Conservation (phyloP, 2,888 invertebrate species). For the Orchesellides sinensis region DNA sequence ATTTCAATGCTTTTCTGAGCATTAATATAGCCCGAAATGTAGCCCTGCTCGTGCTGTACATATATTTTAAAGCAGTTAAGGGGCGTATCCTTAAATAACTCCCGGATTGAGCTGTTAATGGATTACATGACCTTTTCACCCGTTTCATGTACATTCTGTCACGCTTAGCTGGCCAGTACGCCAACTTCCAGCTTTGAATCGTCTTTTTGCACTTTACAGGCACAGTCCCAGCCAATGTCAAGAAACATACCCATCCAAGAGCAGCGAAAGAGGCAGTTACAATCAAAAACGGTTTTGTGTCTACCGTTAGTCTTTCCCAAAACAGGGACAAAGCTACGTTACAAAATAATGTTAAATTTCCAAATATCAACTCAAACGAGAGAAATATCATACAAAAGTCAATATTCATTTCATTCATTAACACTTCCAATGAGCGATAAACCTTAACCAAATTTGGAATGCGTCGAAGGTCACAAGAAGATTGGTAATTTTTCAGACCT, state of each 20-base stretch:
- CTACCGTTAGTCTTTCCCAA: constrained; percentile 2
- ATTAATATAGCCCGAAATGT: constrained; percentile 38
- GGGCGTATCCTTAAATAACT: not conserved
- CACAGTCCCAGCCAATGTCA: constrained; percentile 5
- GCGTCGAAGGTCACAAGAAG: not conserved
- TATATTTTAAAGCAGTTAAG: constrained; percentile 19
- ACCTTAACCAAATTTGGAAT: not conserved
- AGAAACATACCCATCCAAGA: constrained; percentile 5
- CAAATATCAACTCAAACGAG: not conserved
- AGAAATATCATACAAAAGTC: not conserved
- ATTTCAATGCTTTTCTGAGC: constrained; percentile 34
- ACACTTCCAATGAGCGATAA: not conserved
- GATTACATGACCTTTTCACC: constrained; percentile 26
- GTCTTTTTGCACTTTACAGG: not conserved
- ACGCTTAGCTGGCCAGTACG: not conserved
- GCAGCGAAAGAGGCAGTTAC: not conserved
- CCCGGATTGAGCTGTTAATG: no score
- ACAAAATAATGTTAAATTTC: not conserved
- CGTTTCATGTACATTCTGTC: constrained; percentile 36
- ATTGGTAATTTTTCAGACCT: not conserved
- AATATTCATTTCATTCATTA: not conserved
- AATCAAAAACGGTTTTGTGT: constrained; percentile 7
- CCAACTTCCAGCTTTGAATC: constrained; percentile 22
- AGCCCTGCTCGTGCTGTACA: constrained; percentile 29
- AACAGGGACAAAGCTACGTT: constrained; percentile 5